Evolutionary conservation across 2,797 vertebrate species (phyloP).

Genomic region (Pseudotriccus pelzelni): DNA sequence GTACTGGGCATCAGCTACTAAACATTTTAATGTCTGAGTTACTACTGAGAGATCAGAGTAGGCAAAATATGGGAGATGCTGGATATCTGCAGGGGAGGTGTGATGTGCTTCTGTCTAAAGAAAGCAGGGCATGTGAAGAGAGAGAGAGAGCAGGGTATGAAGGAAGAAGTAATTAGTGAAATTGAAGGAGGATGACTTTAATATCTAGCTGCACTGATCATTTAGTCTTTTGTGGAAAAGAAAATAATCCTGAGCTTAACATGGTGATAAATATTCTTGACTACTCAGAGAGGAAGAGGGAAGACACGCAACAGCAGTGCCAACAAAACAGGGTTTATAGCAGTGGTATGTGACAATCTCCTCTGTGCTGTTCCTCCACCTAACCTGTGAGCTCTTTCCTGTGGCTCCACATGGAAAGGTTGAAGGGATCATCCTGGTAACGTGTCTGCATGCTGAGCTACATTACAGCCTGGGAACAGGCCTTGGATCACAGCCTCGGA

Average conservation of each 20-base stretch:
- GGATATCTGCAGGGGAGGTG: not conserved
- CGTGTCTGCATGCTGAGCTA: fast-evolving
- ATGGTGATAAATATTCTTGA: not conserved
- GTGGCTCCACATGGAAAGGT: not conserved
- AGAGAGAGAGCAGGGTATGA: not conserved
- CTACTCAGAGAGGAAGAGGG: not conserved
- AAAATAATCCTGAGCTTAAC: not conserved
- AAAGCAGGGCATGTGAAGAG: not conserved
- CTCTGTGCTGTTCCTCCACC: not conserved
- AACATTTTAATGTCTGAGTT: not conserved
- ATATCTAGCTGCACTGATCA: not conserved
- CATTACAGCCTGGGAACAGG: not conserved
- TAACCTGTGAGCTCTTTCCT: not conserved
- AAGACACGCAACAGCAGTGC: not conserved
- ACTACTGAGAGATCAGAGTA: not conserved
- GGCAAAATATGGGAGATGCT: not conserved
- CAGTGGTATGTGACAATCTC: not conserved
- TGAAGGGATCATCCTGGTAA: not conserved
- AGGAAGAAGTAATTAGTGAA: not conserved
- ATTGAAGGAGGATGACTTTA: not conserved
- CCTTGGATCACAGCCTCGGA: not conserved
- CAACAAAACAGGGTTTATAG: not conserved
- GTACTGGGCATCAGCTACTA: not conserved
- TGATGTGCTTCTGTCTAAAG: not conserved
- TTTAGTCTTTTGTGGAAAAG: not conserved